phyloP scores from a whole-genome alignment of 2,888 invertebrate genomes.

The Chrysopilus asiliformis region DNA sequence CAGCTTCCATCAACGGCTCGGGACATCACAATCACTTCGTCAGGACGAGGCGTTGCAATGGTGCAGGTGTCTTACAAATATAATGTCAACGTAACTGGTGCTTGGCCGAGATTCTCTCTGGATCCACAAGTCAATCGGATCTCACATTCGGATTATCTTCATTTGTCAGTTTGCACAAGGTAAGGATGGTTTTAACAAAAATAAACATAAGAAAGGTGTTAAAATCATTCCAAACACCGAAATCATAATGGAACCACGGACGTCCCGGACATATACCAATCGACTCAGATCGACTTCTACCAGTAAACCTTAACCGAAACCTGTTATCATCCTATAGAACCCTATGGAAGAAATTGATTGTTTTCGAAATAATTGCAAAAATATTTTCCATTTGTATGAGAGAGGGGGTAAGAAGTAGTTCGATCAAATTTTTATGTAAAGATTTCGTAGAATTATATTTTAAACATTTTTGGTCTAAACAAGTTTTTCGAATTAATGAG shows the following conservation, averaged over 20 bases:
- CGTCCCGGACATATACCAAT: not conserved
- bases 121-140: constrained; percentile 78
- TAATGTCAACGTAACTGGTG: constrained; percentile 70
- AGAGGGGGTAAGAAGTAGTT: no score
- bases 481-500: no score
- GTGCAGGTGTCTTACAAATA: constrained; percentile 61
- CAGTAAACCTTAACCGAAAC: no score
- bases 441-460: no score
- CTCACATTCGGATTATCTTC: constrained; percentile 66
- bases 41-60: constrained; percentile 63
- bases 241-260: no score
- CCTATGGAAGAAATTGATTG: no score
- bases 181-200: constrained; percentile 32
- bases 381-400: no score
- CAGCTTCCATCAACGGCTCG: constrained; percentile 30
- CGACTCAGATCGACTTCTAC: no score
- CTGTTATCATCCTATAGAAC: no score
- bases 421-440: no score
- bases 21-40: constrained; percentile 53
- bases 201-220: constrained; percentile 1
- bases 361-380: no score
- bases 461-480: no score
- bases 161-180: constrained; percentile 74
- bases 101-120: constrained; percentile 74
- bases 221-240: not conserved